Conservation (phyloP, 2,888 invertebrate species). For the Platynereis dumerilii region DNA sequence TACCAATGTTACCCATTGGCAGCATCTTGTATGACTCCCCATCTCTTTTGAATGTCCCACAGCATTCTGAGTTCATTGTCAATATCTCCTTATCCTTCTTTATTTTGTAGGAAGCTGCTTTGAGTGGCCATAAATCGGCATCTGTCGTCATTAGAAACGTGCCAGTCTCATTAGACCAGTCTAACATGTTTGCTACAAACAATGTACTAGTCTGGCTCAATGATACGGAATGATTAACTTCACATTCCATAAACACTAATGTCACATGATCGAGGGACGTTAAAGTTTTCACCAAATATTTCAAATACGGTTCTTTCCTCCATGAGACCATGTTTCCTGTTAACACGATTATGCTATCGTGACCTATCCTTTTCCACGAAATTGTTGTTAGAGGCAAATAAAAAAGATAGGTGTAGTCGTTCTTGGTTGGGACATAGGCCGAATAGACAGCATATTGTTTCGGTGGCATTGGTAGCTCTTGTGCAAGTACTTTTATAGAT, state of each 20-base stretch:
- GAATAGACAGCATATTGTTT: not conserved
- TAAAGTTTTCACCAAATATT: slow-evolving; percentile 2
- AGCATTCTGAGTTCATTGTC: slow-evolving; percentile 18
- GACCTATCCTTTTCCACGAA: slow-evolving; percentile 15
- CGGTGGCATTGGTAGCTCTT: too few species aligned
- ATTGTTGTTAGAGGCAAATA: slow-evolving; percentile 10
- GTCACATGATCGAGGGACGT: not conserved
- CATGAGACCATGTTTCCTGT: slow-evolving; percentile 5
- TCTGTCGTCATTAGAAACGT: slow-evolving; percentile 10
- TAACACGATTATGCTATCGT: slow-evolving; percentile 4
- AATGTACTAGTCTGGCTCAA: slow-evolving; percentile 4
- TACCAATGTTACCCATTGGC: slow-evolving; percentile 15
- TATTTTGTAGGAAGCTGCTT: slow-evolving; percentile 11
- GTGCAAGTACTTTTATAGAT: too few species aligned
- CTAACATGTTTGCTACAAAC: slow-evolving; percentile 8
- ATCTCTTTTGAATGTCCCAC: slow-evolving; percentile 8
- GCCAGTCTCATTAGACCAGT: slow-evolving; percentile 11
- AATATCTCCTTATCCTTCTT: slow-evolving; percentile 3
- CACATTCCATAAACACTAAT: slow-evolving; percentile 8
- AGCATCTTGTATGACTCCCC: slow-evolving; percentile 17
- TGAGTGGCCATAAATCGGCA: slow-evolving; percentile 16
- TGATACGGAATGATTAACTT: slow-evolving; percentile 4
- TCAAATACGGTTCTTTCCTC: slow-evolving; percentile 5
- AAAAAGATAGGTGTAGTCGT: slow-evolving; percentile 19
- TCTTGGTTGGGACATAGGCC: not conserved